These are phyloP conservation scores for Triplophysa bombifrons DNA, from an alignment of 2,797 vertebrate genomes.

Conservation along the genomic window DNA sequence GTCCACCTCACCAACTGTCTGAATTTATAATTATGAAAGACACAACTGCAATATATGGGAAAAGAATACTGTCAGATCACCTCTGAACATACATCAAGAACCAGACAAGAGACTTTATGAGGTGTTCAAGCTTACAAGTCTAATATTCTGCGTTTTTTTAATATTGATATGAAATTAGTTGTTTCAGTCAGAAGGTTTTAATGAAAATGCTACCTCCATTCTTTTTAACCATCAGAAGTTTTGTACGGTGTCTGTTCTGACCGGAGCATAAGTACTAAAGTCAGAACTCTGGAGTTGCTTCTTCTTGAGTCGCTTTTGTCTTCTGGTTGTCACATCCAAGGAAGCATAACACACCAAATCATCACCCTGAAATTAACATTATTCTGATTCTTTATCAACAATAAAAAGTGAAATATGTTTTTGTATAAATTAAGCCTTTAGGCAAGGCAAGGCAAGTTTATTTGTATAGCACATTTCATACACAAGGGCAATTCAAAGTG, in stretches of 20 bases:
- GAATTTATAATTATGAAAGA: not conserved
- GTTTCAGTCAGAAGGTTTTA: not conserved
- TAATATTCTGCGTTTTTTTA: not conserved
- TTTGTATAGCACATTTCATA: too few species aligned
- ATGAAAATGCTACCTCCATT: not conserved
- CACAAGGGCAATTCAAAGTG: too few species aligned
- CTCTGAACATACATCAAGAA: too few species aligned
- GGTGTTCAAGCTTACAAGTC: too few species aligned
- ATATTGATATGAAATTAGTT: not conserved
- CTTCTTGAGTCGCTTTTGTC: conserved; percentile 17
- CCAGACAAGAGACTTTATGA: too few species aligned
- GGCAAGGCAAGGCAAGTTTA: too few species aligned
- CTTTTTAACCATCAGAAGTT: not conserved
- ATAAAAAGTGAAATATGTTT: too few species aligned
- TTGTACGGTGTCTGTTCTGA: conserved; percentile 12
- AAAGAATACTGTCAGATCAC: not conserved
- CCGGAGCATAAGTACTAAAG: conserved; percentile 39
- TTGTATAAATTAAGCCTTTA: too few species aligned
- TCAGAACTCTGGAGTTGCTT: conserved; percentile 9
- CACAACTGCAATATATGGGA: not conserved
- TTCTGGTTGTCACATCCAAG: conserved; percentile 12
- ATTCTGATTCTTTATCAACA: not conserved
- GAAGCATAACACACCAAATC: conserved; percentile 33
- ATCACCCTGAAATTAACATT: conserved; percentile 17
- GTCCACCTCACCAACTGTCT: not conserved